A percentile compares a stretch with the other conserved stretches of the same genome.
phyloP scores from a whole-genome alignment of 2,113 vertebrate species.

The Rattus norvegicus region GRCr8 NC_086034.1:31494001-31494500 shows the following conservation, averaged over 20 bases:
- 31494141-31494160: not conserved
- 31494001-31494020: not conserved
- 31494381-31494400: not conserved
- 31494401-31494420: not conserved
- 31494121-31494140: accelerated
- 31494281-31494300: not conserved
- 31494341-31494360: not conserved
- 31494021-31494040: not conserved
- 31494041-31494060: accelerated
- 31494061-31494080: not conserved
- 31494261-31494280: not conserved
- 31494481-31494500: not conserved
- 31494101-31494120: not conserved
- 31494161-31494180: accelerated
- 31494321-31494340: not conserved
- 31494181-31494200: accelerated
- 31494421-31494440: not conserved
- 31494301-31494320: not conserved
- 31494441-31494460: not conserved
- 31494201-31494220: not conserved
- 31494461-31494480: not conserved
- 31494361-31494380: not conserved
- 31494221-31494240: not conserved
- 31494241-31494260: not conserved
- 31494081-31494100: not conserved